phyloP scores from a whole-genome alignment of 2,797 vertebrate genomes.

The Pipistrellus pygmaeus region DNA sequence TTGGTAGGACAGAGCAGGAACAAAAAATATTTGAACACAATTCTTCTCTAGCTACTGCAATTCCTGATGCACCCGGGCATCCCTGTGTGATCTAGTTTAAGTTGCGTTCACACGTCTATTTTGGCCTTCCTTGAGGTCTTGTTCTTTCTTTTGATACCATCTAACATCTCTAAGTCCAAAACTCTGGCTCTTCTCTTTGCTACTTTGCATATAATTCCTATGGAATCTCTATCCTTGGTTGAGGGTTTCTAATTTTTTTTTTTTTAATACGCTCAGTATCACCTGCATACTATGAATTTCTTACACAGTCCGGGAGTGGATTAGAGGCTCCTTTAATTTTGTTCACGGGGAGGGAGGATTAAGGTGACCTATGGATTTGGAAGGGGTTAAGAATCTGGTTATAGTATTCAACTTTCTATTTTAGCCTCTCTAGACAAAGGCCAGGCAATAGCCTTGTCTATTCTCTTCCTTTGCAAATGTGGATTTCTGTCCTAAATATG shows the following conservation, averaged over 20 bases:
- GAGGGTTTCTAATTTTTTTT: neutral
- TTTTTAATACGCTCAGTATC: neutral
- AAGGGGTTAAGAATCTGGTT: neutral
- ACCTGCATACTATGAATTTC: neutral
- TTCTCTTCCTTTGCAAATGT: neutral
- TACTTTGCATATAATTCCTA: neutral
- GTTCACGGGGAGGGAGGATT: rapidly evolving
- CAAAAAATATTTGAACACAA: neutral
- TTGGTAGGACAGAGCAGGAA: neutral
- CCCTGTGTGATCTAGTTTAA: neutral
- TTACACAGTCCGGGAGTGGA: neutral
- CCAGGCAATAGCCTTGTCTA: neutral
- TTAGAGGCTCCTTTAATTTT: neutral
- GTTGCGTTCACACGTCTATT: neutral
- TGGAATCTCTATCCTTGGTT: neutral
- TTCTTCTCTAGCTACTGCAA: neutral
- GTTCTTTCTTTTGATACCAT: neutral
- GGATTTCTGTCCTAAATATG: neutral
- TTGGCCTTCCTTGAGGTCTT: neutral
- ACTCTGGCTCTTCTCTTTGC: neutral
- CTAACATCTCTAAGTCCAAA: neutral
- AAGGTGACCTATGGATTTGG: neutral
- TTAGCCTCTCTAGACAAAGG: neutral
- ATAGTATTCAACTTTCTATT: neutral
- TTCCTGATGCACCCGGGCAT: neutral